These are phyloP conservation scores for Ischnus inquisitorius DNA, from an alignment of 2,888 invertebrate species.

Conservation along the genomic window DNA sequence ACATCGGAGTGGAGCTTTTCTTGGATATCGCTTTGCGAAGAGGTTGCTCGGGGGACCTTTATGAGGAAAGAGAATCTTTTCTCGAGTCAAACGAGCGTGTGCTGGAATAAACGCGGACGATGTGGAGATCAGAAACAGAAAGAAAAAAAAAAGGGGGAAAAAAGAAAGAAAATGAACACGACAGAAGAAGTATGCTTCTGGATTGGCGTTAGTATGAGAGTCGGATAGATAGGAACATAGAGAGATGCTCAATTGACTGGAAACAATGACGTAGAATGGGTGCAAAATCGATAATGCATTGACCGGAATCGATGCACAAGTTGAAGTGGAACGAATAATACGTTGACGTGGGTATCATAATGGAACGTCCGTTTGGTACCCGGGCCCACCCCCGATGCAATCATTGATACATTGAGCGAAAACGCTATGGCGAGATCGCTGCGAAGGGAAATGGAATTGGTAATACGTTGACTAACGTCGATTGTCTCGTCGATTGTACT, in stretches of 20 bases:
- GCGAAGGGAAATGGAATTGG: constrained; percentile 69
- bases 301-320: constrained; percentile 70
- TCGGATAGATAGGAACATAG: background rate
- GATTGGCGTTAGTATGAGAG: constrained; percentile 5
- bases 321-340: constrained; percentile 71
- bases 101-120: background rate
- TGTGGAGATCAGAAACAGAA: background rate
- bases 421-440: constrained; percentile 65
- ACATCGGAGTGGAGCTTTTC: constrained; percentile 21
- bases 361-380: constrained; percentile 68
- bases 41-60: constrained; percentile 4
- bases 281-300: constrained; percentile 71
- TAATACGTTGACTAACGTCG: constrained; percentile 73
- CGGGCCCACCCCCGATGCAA: constrained; percentile 55
- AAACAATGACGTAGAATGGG: constrained; percentile 71
- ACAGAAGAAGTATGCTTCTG: background rate
- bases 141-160: too few relatives aligned
- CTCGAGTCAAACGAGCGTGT: constrained; percentile 12
- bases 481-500: constrained; percentile 57
- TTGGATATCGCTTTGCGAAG: constrained; percentile 19
- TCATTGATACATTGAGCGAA: constrained; percentile 73
- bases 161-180: background rate
- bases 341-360: constrained; percentile 71
- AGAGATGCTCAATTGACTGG: constrained; percentile 67
- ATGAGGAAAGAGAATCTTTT: background rate